Base-by-base conservation (phyloP, 2,888 invertebrate genomes). In the Glomeris marginata region DNA sequence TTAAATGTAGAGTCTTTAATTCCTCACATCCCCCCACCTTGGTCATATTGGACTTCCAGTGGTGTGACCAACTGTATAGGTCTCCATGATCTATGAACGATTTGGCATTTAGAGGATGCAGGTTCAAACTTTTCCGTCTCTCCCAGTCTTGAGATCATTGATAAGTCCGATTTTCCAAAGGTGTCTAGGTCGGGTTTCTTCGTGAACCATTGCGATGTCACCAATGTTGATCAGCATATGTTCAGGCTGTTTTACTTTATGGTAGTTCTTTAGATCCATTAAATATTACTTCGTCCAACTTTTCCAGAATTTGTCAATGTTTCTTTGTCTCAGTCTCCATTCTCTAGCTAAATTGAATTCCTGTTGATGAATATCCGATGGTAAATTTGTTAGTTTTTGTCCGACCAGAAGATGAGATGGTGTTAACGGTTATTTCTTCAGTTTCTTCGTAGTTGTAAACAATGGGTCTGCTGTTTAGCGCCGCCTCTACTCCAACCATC, bases 221-320 rank as follows among this genome's bases (percentile, higher is more conserved):
- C 28, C 28, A 28, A 8, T 3, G 3, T 28, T 28, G 8, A 28
- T 8, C 28, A 8, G 28, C 4, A 8, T 5, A 28, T 8, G 4
- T 28, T 5, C 28, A 8, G 28, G 4, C 8, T 28, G 28, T 37
- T 46, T 35, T 37, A 37, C 37, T 37, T 46, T 2, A 18, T 46
- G 46, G 37, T 34, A 37, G 35, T 6, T 37, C 2, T 10, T 5
- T 2, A 46, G 37, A 21, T 46, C 46, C 16, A 46, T 18, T 15
- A 46, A 38, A 46, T 46, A 46, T 37, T 46, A 33, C 8, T 46
- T 46, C n/a, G 4, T 35, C 36, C 37, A 46, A 20, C 46, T 2
- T 2, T 11, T 4, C 37, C 37, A 37, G 21, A 18, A 3, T 36
- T 8, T 5, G 34, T 15, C 20, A 36, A 4, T 2, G 35, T 16